Base-by-base conservation (phyloP, 2,113 vertebrate species). In the Equus quagga region DNA sequence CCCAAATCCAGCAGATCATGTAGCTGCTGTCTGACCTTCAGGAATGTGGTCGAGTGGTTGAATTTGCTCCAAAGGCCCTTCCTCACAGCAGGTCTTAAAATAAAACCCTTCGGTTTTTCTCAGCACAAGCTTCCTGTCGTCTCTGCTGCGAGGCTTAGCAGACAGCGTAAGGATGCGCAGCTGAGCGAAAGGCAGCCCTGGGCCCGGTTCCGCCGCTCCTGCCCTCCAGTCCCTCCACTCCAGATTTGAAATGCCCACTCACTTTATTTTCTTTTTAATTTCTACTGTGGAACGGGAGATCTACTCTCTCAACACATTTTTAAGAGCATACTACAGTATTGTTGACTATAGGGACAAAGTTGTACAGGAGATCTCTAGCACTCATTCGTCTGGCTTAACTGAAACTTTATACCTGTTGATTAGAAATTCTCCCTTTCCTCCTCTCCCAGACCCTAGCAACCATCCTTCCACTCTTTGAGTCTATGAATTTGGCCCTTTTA, bases 81-180 rank as follows among this genome's bases (percentile, higher is more conserved):
- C 97, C 96, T 98, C 98, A 98, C 98, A 98, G 96, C 97, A 97
- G 93, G 89, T 89, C 97, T 98, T 98, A 98, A 92, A 93, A 98
- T 96, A 98, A 98, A 98, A 95, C 98, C 98, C 94, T 96, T 64
- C 96, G 97, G 97, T 96, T 98, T 98, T 97, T 88, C 97, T 96
- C 86, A 0, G 94, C 97, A 95, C 96, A 86, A 95, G 93, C 91
- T 56, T 96, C 92, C 92, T 98, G 98, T 98, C 98, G 94, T 97
- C 90, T 97, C 98, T 97, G 98, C 98, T 96, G 33, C 65, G 97
- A 96, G 96, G 98, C 98, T 98, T 98, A 98, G 75, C 89, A 28
- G 97, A 94, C 97, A 96, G 6, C 80, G 79, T 87, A 91, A 97
- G 96, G 97, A 94, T 51, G 91, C 83, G 67, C 46, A 1, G 96